Evolutionary conservation across 1,140 invertebrate genomes (phyloP).

Genomic region (Aradophagus sp.): DNA sequence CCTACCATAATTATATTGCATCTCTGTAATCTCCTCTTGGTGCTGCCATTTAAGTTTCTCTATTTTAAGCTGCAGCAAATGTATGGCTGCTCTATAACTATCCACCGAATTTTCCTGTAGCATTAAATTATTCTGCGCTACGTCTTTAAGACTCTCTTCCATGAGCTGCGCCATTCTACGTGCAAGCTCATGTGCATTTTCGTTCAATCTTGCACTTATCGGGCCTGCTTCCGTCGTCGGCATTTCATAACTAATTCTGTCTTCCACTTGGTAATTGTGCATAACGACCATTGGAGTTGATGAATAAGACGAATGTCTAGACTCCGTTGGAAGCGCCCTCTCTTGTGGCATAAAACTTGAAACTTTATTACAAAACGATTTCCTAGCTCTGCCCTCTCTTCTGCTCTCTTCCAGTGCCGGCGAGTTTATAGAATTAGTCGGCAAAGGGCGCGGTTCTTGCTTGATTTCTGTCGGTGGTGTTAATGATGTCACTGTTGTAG

Average conservation of each 20-base stretch:
- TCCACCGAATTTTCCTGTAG: slow-evolving; percentile 47
- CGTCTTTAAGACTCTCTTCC: slow-evolving; percentile 67
- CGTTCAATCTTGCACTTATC: slow-evolving; percentile 68
- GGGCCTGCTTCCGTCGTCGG: slow-evolving; percentile 73
- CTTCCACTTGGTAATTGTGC: slow-evolving; percentile 45
- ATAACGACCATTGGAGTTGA: slow-evolving; percentile 60
- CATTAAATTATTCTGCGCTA: slow-evolving; percentile 57
- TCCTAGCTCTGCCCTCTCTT: slow-evolving; percentile 65
- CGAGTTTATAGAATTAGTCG: background rate
- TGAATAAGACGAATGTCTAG: slow-evolving; percentile 8
- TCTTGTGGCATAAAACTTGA: slow-evolving; percentile 49
- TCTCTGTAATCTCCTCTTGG: slow-evolving; percentile 78
- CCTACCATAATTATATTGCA: slow-evolving; percentile 78
- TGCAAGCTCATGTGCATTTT: slow-evolving; percentile 64
- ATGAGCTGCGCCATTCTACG: slow-evolving; percentile 68
- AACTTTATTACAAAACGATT: slow-evolving; percentile 64
- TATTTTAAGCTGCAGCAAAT: slow-evolving; percentile 78
- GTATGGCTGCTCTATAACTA: slow-evolving; percentile 76
- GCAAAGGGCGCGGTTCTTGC: slow-evolving; percentile 18
- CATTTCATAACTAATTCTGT: slow-evolving; percentile 58
- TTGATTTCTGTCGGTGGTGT: slow-evolving; percentile 19
- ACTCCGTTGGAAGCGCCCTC: background rate
- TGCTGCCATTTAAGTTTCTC: slow-evolving; percentile 81
- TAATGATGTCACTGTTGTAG: background rate
- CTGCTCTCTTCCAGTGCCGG: slow-evolving; percentile 18